Evolutionary conservation across 2,888 invertebrate genomes (phyloP), one percentile per base, ranked within the genome.

Genomic region (Criorhina ranunculi): DNA sequence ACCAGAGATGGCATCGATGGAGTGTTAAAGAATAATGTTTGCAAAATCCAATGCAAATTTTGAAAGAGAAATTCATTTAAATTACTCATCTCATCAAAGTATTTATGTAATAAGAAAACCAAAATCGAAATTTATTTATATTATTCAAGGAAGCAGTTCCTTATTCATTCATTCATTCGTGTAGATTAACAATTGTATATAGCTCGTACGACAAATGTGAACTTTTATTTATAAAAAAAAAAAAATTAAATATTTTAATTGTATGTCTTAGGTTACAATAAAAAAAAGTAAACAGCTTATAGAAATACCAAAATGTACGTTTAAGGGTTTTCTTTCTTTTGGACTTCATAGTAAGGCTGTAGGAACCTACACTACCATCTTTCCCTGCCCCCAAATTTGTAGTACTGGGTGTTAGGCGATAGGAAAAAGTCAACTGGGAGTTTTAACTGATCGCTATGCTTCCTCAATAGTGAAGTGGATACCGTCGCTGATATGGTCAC

Each of bases 21-120:
- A 15, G 17, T 8, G 60, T 46, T 35, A 15, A 59, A 66, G 72
- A 19, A 69, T 11, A 31, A 29, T 9, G 11, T 35, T 35, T 9
- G 7, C 19, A 11, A 7, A 15, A 17, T 15, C 12, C 12, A 60
- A 73, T 62, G 53, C 73, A 62, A 62, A 53, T 31, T 49, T 4
- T 12, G 12, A 9, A 17, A 37, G 29, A 31, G 1, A 29, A 53
- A 37, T 72, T 70, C 37, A 67, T 17, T 62, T 29, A 17, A 4
- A 40, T n/a, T 15, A 57, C 35, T 79, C 78, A 79, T 59, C 64
- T 51, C 79, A 79, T 79, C 29, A 9, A 3, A 24, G 24, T 64
- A 75, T 75, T 75, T 75, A 75, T n/a, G n/a, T 75, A 42, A n/a
- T 4, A 24, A 24, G 17, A 37, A 24, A 59, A n/a, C n/a, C 24